Evolutionary conservation across 92 coral and sea anemone species (phyloP).

Genomic region (Blastomussa wellsi): DNA sequence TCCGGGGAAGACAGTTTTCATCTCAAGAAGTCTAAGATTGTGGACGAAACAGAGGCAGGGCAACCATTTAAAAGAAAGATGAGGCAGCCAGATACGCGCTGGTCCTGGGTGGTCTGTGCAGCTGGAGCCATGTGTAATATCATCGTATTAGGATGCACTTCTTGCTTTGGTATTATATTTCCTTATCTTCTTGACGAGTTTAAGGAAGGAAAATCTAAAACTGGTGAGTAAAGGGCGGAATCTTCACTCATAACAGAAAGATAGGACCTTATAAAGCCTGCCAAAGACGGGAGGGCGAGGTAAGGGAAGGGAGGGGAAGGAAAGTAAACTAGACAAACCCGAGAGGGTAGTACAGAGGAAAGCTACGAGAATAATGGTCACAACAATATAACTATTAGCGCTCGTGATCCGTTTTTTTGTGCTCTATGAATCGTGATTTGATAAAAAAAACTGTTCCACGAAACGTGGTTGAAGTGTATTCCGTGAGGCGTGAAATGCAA

Average conservation of each 20-base stretch:
- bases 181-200: slow-evolving; percentile 53
- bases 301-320: neutral
- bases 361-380: no score
- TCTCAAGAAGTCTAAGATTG: neutral
- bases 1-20: neutral
- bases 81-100: slow-evolving; percentile 36
- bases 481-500: no score
- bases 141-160: slow-evolving; percentile 36
- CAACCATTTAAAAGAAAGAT: neutral
- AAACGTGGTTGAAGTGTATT: no score
- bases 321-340: neutral
- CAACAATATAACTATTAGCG: no score
- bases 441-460: no score
- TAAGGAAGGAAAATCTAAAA: slow-evolving; percentile 46
- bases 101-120: slow-evolving; percentile 58
- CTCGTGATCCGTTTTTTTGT: no score
- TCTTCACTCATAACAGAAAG: no score
- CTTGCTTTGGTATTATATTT: slow-evolving; percentile 45
- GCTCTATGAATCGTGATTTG: no score
- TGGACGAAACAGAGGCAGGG: neutral
- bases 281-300: no score
- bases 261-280: no score
- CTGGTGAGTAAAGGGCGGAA: slow-evolving; percentile 47
- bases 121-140: slow-evolving; percentile 26
- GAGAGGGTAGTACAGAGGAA: neutral